Percentiles rank a stretch among this genome's conserved stretches.
These are phyloP conservation scores for Cephus runcator DNA, from an alignment of 2,888 invertebrate genomes.

Conservation along the genomic window DNA sequence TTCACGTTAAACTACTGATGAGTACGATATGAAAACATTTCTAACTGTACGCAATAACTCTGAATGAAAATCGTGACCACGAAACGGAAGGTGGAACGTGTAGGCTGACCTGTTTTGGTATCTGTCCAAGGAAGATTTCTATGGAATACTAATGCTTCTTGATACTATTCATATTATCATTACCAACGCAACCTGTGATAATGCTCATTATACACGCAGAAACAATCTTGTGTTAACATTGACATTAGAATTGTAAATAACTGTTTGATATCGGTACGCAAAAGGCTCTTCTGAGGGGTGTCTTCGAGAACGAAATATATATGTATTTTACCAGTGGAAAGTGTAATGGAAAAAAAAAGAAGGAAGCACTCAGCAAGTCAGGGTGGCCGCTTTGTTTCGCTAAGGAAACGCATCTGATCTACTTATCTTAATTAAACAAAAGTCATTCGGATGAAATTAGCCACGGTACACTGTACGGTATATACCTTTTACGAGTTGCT, in stretches of 20 bases:
- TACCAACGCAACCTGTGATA: not conserved
- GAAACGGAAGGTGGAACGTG: not conserved
- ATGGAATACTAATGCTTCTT: constrained; percentile 3
- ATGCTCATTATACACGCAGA: not conserved
- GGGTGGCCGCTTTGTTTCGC: not conserved
- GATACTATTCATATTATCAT: not conserved
- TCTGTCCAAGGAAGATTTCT: not conserved
- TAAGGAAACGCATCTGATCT: not conserved
- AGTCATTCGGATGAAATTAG: constrained; percentile 14
- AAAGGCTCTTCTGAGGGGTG: not conserved
- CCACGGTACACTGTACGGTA: constrained; percentile 19
- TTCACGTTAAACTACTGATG: not conserved
- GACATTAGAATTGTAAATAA: not conserved
- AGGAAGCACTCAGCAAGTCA: not conserved
- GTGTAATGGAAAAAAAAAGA: not conserved
- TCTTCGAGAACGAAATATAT: not conserved
- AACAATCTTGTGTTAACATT: not conserved
- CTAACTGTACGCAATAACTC: not conserved
- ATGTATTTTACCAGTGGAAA: not conserved
- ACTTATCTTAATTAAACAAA: not conserved
- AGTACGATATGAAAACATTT: not conserved
- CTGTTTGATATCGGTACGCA: not conserved
- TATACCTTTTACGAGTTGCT: constrained; percentile 25
- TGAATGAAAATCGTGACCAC: not conserved
- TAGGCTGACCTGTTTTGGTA: not conserved